Evolutionary conservation across 2,113 vertebrate genomes (phyloP).

Genomic region (Picathartes gymnocephalus): DNA sequence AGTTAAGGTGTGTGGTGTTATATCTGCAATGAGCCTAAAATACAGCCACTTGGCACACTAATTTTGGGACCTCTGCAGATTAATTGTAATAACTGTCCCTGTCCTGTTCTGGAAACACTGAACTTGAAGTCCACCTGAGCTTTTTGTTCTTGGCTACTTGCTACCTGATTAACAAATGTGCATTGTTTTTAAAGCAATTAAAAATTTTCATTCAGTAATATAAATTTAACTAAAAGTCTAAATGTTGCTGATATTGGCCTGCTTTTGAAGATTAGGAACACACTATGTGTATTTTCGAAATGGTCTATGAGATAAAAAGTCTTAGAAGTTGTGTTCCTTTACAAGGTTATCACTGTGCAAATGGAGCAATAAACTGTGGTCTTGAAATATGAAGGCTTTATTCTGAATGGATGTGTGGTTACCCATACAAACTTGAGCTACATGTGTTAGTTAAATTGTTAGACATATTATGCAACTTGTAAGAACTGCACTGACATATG

Average conservation of each 20-base stretch:
- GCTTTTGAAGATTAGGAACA: neutral
- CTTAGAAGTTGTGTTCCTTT: neutral
- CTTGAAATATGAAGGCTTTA: neutral
- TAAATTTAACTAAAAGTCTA: neutral
- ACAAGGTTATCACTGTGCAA: neutral
- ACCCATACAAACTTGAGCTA: fast-evolving
- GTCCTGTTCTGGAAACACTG: neutral
- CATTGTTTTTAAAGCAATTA: neutral
- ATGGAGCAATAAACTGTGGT: neutral
- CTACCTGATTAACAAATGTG: neutral
- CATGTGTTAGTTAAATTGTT: neutral
- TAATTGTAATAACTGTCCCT: neutral
- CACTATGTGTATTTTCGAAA: neutral
- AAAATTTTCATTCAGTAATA: neutral
- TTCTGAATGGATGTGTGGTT: neutral
- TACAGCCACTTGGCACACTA: neutral
- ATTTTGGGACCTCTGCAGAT: neutral
- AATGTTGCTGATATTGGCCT: neutral
- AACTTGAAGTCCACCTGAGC: neutral
- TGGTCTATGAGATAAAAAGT: neutral
- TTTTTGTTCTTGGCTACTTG: neutral
- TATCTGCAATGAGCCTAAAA: neutral
- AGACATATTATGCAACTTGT: neutral
- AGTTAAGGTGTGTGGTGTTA: neutral
- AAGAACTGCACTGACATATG: neutral